Conservation (phyloP, 2,797 vertebrate genomes). For the Mus spretus region DNA sequence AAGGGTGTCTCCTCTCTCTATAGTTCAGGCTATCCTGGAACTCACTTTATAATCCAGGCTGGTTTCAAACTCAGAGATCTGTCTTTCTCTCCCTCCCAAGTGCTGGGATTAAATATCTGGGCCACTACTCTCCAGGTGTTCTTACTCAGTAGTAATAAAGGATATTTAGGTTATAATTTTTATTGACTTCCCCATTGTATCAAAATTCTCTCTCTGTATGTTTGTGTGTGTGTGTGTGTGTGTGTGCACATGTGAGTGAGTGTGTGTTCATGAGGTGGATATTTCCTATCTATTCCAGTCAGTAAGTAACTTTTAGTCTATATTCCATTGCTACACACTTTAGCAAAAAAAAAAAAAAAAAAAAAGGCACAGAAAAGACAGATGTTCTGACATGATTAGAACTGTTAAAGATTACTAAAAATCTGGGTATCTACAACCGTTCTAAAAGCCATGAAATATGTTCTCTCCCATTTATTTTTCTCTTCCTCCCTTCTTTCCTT, state of each 20-base stretch:
- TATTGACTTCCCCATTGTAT: not conserved
- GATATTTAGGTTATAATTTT: not conserved
- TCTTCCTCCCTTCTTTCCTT: not conserved
- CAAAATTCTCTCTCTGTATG: not conserved
- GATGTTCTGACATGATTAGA: not conserved
- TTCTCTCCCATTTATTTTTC: not conserved
- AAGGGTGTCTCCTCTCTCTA: too few relatives aligned
- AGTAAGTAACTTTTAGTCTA: not conserved
- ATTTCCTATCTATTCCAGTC: not conserved
- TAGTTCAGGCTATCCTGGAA: too few relatives aligned
- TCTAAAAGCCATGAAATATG: not conserved
- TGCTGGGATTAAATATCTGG: too few relatives aligned
- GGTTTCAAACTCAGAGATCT: too few relatives aligned
- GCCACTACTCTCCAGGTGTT: too few relatives aligned
- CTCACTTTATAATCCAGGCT: too few relatives aligned
- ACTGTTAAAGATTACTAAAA: not conserved
- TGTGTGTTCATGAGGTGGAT: not conserved
- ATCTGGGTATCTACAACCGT: not conserved
- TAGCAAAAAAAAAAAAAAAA: not conserved
- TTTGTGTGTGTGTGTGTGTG: not conserved
- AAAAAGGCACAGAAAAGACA: not conserved
- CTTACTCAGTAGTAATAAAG: not conserved
- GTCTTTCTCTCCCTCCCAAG: too few relatives aligned
- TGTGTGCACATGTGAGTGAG: not conserved
- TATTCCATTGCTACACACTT: not conserved